These are phyloP conservation scores for Rhopalosiphum padi DNA, from an alignment of 1,140 invertebrate genomes.

Conservation along the genomic window DNA sequence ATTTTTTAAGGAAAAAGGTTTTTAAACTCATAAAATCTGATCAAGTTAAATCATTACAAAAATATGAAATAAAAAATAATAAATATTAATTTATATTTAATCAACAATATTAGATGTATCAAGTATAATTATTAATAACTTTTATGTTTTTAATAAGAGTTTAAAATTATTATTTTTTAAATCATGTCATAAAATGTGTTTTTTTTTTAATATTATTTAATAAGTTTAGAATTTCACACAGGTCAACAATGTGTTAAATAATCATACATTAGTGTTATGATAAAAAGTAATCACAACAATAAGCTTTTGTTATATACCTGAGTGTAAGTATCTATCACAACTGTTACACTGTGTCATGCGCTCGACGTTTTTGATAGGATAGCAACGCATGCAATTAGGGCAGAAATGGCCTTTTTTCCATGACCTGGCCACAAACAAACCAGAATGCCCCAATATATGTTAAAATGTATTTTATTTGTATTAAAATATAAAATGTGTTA, in stretches of 20 bases:
- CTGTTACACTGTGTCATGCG: constrained; percentile 56
- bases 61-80: no score
- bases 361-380: constrained; percentile 53
- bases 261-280: background rate
- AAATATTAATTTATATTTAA: no score
- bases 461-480: constrained; percentile 37
- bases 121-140: no score
- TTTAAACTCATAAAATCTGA: no score
- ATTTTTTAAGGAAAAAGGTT: no score
- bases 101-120: no score
- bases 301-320: constrained; percentile 56
- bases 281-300: constrained; percentile 26
- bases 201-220: background rate
- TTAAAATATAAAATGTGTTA: constrained; percentile 29
- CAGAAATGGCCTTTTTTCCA: constrained; percentile 58
- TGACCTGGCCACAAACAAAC: constrained; percentile 53
- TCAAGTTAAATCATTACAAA: no score
- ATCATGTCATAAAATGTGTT: background rate
- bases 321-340: constrained; percentile 52
- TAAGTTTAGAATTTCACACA: background rate
- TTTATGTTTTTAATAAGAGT: no score
- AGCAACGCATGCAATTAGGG: constrained; percentile 57
- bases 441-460: constrained; percentile 28
- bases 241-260: constrained; percentile 24
- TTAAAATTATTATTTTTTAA: no score